Base-by-base conservation (phyloP, 2,113 vertebrate genomes). In the Xenus cinereus region DNA sequence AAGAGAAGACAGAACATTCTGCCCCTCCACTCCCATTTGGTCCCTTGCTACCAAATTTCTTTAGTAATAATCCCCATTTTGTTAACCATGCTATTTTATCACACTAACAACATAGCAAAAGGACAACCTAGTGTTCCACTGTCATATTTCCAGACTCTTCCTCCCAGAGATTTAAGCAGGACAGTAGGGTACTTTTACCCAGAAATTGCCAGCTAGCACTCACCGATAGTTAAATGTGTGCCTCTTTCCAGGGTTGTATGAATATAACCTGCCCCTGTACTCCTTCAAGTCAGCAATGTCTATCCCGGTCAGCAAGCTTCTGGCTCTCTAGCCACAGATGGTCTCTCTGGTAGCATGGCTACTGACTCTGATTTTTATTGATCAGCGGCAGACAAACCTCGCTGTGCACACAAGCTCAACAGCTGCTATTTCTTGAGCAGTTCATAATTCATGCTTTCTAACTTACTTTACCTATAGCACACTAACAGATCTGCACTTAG, bases 341-440 rank as follows among this genome's bases (percentile, higher is more conserved):
- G 91, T 96, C 39, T 92, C 74, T 96, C 93, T 93, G 72, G 85
- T 96, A 96, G 62, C 75, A 66, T 62, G 93, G 95, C 89, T 96
- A 87, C 95, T 93, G 90, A 84, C 84, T 95, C 95, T 95, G 96
- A 97, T 97, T 96, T 96, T 96, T 97, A 97, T 96, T 97, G 95
- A 97, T 96, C 96, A 96, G 62, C 91, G 89, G 91, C 94, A 96
- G 89, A 95, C 91, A 96, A 82, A 93, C 91, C 96, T 97, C 0
- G 54, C 96, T 97, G 96, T 96, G 96, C 94, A 87, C 93, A 96
- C 93, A 89, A 96, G 77, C 94, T 91, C 93, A 93, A 96, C 96
- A 97, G 95, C 95, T 97, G 96, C 94, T 96, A 56, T 95, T 95
- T 89, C 96, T 97, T 94, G 91, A 96, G 77, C 87, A 91, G 84